Evolutionary conservation across 1,140 invertebrate genomes (phyloP).

Genomic region (Calycopis cecrops): DNA sequence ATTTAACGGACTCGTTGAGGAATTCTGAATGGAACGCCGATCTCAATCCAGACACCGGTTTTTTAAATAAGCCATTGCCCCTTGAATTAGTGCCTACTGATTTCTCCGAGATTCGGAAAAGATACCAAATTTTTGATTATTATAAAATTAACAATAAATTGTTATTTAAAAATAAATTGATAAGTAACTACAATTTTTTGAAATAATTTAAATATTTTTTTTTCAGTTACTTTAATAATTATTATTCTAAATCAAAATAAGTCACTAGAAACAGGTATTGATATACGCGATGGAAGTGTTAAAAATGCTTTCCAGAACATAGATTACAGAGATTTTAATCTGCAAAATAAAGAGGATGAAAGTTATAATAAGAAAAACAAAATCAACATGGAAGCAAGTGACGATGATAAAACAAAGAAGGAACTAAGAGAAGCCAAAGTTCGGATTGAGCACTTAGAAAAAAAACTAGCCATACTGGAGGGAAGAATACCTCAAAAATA

Average conservation of each 20-base stretch:
- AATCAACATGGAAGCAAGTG: constrained; percentile 33
- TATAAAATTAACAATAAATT: too few relatives aligned
- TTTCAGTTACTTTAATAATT: constrained; percentile 58
- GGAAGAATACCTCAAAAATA: constrained; percentile 86
- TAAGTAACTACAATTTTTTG: too few relatives aligned
- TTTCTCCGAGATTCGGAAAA: background rate
- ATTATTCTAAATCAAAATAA: constrained; percentile 49
- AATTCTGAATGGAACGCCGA: too few relatives aligned
- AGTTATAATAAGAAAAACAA: constrained; percentile 31
- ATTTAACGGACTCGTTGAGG: constrained; percentile 15
- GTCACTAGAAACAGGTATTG: constrained; percentile 32
- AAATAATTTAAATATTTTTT: constrained; percentile 18
- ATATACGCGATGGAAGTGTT: constrained; percentile 37
- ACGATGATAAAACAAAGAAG: constrained; percentile 58
- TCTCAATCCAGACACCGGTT: background rate
- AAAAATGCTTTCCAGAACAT: constrained; percentile 38
- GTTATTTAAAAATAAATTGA: too few relatives aligned
- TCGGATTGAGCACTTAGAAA: constrained; percentile 81
- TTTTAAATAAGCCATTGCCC: background rate
- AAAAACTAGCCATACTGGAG: constrained; percentile 83
- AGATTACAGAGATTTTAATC: constrained; percentile 42
- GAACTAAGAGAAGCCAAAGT: constrained; percentile 78
- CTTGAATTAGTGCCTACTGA: background rate
- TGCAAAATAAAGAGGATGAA: constrained; percentile 43
- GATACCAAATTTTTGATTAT: background rate